Conservation (phyloP, 2,797 vertebrate species). For the Hozukius guyotensis region DNA sequence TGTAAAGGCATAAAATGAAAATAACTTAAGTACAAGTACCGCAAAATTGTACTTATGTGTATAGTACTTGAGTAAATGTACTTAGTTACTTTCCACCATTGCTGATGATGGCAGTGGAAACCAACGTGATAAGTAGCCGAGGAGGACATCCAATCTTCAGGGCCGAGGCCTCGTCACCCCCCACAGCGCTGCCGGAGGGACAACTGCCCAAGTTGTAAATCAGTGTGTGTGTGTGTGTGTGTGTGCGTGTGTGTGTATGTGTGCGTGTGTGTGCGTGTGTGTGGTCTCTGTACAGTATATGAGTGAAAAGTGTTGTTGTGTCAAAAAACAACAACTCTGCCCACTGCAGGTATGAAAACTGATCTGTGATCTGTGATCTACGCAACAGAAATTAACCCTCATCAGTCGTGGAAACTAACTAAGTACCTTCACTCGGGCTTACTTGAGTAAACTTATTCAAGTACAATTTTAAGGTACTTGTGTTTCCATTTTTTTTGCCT, state of each 20-base stretch:
- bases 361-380: neutral
- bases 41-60: neutral
- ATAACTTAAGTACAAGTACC: neutral
- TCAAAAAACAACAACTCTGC: neutral
- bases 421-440: neutral
- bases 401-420: neutral
- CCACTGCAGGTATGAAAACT: neutral
- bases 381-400: neutral
- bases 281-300: slow-evolving; percentile 19
- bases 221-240: slow-evolving; percentile 36
- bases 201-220: slow-evolving; percentile 77
- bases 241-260: slow-evolving; percentile 23
- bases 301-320: neutral
- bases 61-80: neutral
- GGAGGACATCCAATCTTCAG: slow-evolving; percentile 21
- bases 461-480: no score
- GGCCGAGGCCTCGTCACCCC: slow-evolving; percentile 10
- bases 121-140: slow-evolving; percentile 40
- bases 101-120: slow-evolving; percentile 20
- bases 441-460: no score
- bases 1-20: neutral
- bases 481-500: neutral
- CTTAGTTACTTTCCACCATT: neutral
- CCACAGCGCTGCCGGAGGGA: slow-evolving; percentile 35
- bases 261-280: slow-evolving; percentile 16